Percentiles rank a stretch among this genome's conserved stretches.
Evolutionary conservation across 2,797 vertebrate species (phyloP).

Genomic region (Trachops cirrhosus): DNA sequence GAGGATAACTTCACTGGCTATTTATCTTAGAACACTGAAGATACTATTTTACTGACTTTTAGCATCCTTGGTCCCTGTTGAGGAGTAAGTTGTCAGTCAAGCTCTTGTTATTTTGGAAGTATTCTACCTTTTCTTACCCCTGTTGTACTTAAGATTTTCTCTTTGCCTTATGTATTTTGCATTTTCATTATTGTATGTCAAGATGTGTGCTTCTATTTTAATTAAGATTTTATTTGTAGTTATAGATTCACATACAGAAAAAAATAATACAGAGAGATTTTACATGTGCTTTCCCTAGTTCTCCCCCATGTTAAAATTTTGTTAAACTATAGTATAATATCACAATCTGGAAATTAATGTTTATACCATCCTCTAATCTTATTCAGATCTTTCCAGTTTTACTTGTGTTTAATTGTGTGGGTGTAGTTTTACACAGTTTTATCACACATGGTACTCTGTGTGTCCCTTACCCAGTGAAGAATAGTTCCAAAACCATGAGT

Average conservation of each 20-base stretch:
- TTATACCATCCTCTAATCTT: not conserved
- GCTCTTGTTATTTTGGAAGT: not conserved
- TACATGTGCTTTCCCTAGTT: not conserved
- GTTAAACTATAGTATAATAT: not conserved
- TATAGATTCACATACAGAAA: not conserved
- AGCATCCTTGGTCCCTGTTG: not conserved
- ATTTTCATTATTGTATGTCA: not conserved
- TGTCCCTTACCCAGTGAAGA: not conserved
- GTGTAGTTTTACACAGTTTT: not conserved
- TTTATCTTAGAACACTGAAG: not conserved
- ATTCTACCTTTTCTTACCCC: not conserved
- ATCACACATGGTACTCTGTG: not conserved
- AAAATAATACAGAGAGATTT: not conserved
- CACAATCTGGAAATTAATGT: not conserved
- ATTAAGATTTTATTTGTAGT: constrained; percentile 1
- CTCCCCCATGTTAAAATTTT: not conserved
- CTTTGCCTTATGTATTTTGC: not conserved
- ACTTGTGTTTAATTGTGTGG: not conserved
- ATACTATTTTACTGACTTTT: not conserved
- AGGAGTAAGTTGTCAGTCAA: not conserved
- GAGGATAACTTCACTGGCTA: not conserved
- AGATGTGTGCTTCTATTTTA: not conserved
- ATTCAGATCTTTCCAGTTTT: not conserved
- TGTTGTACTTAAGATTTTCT: not conserved
- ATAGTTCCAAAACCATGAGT: not conserved